Conservation (phyloP, 2,113 vertebrate species). For the Pelobates fuscus region DNA sequence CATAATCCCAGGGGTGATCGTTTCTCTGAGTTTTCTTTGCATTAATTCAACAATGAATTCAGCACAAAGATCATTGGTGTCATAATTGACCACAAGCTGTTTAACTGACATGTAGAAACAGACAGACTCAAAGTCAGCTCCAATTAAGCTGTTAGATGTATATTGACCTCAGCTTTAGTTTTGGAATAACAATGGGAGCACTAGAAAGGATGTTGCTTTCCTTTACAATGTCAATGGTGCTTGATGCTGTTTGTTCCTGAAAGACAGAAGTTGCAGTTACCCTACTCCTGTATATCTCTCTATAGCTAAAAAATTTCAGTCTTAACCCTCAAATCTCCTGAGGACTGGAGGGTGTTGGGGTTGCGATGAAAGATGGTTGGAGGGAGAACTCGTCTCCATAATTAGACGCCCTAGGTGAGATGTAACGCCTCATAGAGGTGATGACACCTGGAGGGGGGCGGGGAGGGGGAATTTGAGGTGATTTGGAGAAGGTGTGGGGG, state of each 20-base stretch:
- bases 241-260: not conserved
- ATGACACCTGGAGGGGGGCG: slow-evolving; percentile 46
- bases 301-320: slow-evolving; percentile 14
- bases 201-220: slow-evolving; percentile 1
- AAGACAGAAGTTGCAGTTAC: slow-evolving; percentile 15
- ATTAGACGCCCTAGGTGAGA: slow-evolving; percentile 51
- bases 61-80: not conserved
- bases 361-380: slow-evolving; percentile 38
- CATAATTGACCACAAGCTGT: not conserved
- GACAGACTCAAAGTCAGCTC: not conserved
- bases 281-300: slow-evolving; percentile 1
- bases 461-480: slow-evolving; percentile 48
- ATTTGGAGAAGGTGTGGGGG: slow-evolving; percentile 46
- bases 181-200: not conserved
- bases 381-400: slow-evolving; percentile 46
- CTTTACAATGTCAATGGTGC: not conserved
- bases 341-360: slow-evolving; percentile 39
- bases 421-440: slow-evolving; percentile 49
- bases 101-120: not conserved
- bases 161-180: not conserved
- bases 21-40: not conserved
- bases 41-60: not conserved
- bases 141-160: not conserved
- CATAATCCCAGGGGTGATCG: too few species aligned
- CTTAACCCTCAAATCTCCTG: slow-evolving; percentile 23